Evolutionary conservation across 1,140 invertebrate species (phyloP), one percentile per base, ranked within the genome.

Genomic region (Papilio dardanus): DNA sequence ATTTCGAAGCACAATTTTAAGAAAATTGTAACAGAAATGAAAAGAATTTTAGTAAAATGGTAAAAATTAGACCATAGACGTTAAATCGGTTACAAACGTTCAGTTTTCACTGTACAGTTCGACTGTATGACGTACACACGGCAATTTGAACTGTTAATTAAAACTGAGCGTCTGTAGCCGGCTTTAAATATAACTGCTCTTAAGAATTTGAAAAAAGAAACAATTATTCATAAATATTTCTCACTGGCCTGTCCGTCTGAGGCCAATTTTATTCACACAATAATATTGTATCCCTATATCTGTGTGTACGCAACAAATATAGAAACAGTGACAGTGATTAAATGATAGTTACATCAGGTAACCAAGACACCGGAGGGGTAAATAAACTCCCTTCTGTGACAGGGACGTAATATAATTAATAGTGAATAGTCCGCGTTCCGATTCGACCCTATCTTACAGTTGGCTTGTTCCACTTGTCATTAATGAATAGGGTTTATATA

Each of bases 401-500:
- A 79, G 75, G 71, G 75, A 76, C 75, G 77, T 79, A 81, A 83
- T 83, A 81, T 79, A 80, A 81, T 82, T 81, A 82, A 82, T 81
- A 81, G 74, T 77, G n/a, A 71, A 67, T 78, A 28, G 24, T 69
- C 40, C 71, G 74, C 77, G 77, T 79, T 79, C 81, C 77, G 68
- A 73, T 71, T 67, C 40, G 30, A 28, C 62, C 78, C 78, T 42
- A 66, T 76, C 62, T 58, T 76, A 74, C 74, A 21, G 21, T 16
- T 16, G 73, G n/a, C 74, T 46, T 65, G 31, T 71, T 79, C 76
- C 73, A 71, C 73, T 76, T 75, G 42, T 50, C 2, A 74, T 74
- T 50, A 67, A 4, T 19, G 28, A 65, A 31, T 31, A 19, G 14
- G n/a, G 42, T 46, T 5, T 19, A 3, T 46, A 46, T 14, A 46